Evolutionary conservation across 2,113 vertebrate species (phyloP), one percentile per base, ranked within the genome.

Genomic region (Pampusana beccarii): DNA sequence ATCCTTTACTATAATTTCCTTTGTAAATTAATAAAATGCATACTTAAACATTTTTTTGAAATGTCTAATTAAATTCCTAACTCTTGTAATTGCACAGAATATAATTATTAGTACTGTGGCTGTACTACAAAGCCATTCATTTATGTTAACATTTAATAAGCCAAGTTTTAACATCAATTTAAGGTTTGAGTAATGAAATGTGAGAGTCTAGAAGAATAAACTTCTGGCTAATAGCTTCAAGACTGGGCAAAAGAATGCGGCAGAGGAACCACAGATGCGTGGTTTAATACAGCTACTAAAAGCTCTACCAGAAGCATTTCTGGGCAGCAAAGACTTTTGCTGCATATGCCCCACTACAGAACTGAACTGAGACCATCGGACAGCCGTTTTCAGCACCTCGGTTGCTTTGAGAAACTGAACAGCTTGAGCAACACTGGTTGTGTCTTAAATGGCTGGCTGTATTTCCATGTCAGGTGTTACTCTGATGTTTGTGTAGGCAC

Each of bases 391-490:
- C 4, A 1, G 33, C 21, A 16, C n/a, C 34, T 44, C 28, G 1
- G 28, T 54, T 75, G 70, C 65, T 50, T 50, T 26, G 8, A 53
- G 25, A 58, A 46, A 28, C 44, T 56, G 6, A 34, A 6, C 9
- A 74, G 53, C 33, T 21, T 42, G 33, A 80, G 28, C 46, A 74
- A 14, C 18, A 9, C 44, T 51, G 48, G 42, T 29, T 36, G 50
- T 18, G 13, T 36, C 34, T 57, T 56, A 25, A 4, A 1, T 13
- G 72, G 58, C 67, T 60, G 25, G 1, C 60, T 3, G 0, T 6
- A 25, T 26, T 74, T 40, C 67, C 50, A 31, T 10, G 2, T 29
- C 33, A 6, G 61, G 25, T 19, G 4, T n/a, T 23, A 26, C 7
- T 50, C 48, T 57, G 38, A 42, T 44, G 29, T 82, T 33, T 79